Base-by-base conservation (phyloP, 2,888 invertebrate genomes). In the Megamerina dolium region DNA sequence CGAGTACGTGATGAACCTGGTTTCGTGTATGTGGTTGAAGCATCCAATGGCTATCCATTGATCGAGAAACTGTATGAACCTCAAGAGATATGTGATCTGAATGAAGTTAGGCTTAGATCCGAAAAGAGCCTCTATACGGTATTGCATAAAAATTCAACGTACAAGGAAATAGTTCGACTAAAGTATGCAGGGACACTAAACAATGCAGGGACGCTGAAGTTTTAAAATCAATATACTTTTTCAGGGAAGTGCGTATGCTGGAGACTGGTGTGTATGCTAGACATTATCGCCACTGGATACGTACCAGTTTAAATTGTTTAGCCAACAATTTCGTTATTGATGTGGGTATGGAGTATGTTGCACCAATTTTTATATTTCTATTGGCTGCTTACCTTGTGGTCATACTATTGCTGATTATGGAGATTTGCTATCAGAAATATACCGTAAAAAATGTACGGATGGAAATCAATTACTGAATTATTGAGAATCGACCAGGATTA, bases 11-110 rank as follows among this genome's bases (percentile, higher is more conserved):
- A 63, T 36, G 43, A 56, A 19, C 66, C 66, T 0, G 70, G 68
- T 0, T 70, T 56, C 51, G 70, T 64, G 1, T 71, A 48, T 34
- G 54, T 60, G 0, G 56, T 62, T 4, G 69, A 69, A 12, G 45
- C 62, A 3, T 57, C 60, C 3, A 52, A 61, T 1, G 62, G 61
- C 2, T 68, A 61, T 47, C 47, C 45, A 3, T 49, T 63, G 27
- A 58, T 70, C 32, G 63, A 64, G 29, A 52, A 54, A 1, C 50
- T 53, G 21, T 70, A 54, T 35, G 51, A 58, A 2, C 61, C 61
- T 5, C 45, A 66, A 26, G 59, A 72, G 41, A 61, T 72, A 9
- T 72, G 72, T 41, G 68, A 70, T 50, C 52, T 72, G 1, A 69
- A 72, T 45, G 66, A 70, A 41, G 51, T 72, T 5, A 37, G 57